Percentiles rank a stretch among this genome's conserved stretches.
Conservation (phyloP, 2,888 invertebrate genomes). For the Trissoscelio sp. region DNA sequence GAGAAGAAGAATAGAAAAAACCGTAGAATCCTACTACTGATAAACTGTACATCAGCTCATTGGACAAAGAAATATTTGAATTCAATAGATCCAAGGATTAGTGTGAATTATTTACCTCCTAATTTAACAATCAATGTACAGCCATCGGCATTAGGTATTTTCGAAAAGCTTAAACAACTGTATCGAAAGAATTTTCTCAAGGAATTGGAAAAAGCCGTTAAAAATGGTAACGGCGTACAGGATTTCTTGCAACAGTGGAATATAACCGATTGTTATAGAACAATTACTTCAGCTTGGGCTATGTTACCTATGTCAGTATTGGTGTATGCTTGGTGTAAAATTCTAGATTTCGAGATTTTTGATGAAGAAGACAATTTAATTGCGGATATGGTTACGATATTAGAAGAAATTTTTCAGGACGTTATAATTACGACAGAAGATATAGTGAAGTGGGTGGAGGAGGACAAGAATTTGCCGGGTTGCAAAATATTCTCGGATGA, state of each 20-base stretch:
- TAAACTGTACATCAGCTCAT: conserved; percentile 12
- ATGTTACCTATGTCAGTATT: neutral
- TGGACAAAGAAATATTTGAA: conserved; percentile 10
- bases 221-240: neutral
- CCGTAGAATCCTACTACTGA: neutral
- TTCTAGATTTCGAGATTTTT: conserved; percentile 19
- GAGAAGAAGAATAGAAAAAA: neutral
- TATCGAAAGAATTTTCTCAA: conserved; percentile 6
- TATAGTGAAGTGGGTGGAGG: conserved; percentile 1
- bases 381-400: neutral
- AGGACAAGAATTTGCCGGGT: conserved; percentile 21
- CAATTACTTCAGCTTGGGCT: neutral
- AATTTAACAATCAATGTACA: neutral
- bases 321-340: conserved; percentile 11
- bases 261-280: conserved; percentile 19
- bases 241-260: conserved; percentile 9
- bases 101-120: no score
- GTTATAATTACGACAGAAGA: neutral
- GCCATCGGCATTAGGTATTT: neutral
- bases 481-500: conserved; percentile 24
- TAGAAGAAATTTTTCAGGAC: neutral
- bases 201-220: neutral
- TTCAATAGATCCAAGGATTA: neutral
- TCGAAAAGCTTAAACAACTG: neutral
- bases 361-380: neutral